Evolutionary conservation across 2,888 invertebrate species (phyloP).

Genomic region (Eremobia ochroleuca): DNA sequence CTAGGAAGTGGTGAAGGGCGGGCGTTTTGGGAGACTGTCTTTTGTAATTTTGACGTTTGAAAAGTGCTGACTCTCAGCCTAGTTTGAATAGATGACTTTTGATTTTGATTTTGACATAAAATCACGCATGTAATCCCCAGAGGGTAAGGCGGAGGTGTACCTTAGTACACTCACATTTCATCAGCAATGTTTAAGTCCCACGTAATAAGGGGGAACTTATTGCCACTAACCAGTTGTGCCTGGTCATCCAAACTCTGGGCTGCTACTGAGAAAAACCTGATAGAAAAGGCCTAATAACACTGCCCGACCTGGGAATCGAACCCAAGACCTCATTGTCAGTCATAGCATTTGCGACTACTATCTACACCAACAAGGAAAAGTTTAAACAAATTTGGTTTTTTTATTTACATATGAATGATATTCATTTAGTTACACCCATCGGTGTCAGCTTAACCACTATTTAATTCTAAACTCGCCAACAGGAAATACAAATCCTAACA

Average conservation of each 20-base stretch:
- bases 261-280: not conserved
- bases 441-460: not conserved
- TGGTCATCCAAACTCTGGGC: not conserved
- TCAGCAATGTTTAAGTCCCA: no score
- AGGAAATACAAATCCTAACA: not conserved
- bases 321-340: no score
- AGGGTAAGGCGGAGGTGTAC: no score
- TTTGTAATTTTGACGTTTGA: no score
- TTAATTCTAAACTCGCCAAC: slow-evolving; percentile 22
- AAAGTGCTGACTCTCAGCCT: no score
- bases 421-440: not conserved
- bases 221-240: not conserved
- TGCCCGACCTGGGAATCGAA: not conserved
- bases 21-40: no score
- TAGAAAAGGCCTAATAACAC: not conserved
- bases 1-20: no score
- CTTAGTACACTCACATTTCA: no score
- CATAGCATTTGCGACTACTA: not conserved
- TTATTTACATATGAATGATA: not conserved
- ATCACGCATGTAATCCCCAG: no score
- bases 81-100: no score
- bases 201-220: no score
- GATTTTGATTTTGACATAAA: no score
- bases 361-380: not conserved
- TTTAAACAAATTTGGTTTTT: not conserved